A percentile compares a stretch with the other conserved stretches of the same genome.
phyloP scores from a whole-genome alignment of 2,888 invertebrate genomes.

The Epinotia bilunana region DNA sequence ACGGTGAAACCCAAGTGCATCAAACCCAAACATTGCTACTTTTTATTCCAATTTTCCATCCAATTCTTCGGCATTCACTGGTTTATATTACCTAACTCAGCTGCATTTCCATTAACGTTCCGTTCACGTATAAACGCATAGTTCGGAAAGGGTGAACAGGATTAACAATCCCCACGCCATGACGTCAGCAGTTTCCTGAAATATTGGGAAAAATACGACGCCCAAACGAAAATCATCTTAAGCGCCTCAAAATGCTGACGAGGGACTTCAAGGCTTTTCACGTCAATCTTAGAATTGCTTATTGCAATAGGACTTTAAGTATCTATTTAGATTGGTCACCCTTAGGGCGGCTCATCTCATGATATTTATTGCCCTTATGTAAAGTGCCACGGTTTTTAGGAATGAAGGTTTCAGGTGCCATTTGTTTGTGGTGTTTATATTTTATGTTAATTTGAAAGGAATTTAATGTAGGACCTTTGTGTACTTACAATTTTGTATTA shows the following conservation, averaged over 20 bases:
- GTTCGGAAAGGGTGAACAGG: slow-evolving; percentile 41
- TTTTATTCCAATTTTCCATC: neutral
- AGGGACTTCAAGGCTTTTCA: neutral
- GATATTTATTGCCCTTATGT: slow-evolving; percentile 44
- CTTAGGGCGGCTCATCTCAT: slow-evolving; percentile 46
- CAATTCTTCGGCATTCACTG: slow-evolving; percentile 12
- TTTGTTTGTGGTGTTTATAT: slow-evolving; percentile 36
- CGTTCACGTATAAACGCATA: slow-evolving; percentile 31
- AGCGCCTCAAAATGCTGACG: neutral
- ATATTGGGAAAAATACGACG: slow-evolving; percentile 64
- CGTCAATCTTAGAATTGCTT: neutral
- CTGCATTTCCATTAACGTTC: slow-evolving; percentile 21
- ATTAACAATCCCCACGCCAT: slow-evolving; percentile 46
- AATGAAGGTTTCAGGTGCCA: slow-evolving; percentile 39
- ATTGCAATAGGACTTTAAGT: neutral
- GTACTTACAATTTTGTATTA: neutral
- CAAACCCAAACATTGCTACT: slow-evolving; percentile 2
- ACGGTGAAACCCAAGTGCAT: neutral
- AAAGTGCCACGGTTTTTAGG: slow-evolving; percentile 40
- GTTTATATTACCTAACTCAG: slow-evolving; percentile 25
- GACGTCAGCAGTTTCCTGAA: slow-evolving; percentile 56
- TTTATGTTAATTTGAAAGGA: slow-evolving; percentile 13
- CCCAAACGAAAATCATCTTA: slow-evolving; percentile 1
- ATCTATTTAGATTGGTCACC: slow-evolving; percentile 50
- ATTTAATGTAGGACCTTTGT: neutral